Conservation (phyloP, 1,140 invertebrate species). For the Neodiprion pinetum region DNA sequence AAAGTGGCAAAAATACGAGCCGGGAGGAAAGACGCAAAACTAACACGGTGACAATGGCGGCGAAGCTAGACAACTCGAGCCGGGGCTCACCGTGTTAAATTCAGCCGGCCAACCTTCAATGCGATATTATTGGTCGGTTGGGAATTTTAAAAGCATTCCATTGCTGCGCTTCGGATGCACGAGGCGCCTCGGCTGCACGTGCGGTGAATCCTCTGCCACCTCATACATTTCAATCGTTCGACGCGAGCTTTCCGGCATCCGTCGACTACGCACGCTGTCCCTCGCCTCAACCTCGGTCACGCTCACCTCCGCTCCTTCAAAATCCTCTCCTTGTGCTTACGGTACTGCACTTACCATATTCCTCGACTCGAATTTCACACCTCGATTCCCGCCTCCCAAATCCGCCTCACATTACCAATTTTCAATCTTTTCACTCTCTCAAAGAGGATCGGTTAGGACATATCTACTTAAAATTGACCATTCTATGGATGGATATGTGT, state of each 20-base stretch:
- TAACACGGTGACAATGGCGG: neutral
- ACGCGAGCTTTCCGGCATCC: neutral
- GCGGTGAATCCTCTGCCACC: conserved; percentile 24
- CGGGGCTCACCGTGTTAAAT: neutral
- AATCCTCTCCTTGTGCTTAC: too few species aligned
- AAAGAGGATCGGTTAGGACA: too few species aligned
- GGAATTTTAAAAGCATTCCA: conserved; percentile 25
- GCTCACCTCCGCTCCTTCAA: too few species aligned
- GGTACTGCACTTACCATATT: too few species aligned
- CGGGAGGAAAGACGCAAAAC: neutral
- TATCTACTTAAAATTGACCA: too few species aligned
- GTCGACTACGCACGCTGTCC: neutral
- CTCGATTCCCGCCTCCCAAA: neutral
- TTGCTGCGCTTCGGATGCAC: conserved; percentile 14
- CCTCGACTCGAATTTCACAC: neutral
- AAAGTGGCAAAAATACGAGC: neutral
- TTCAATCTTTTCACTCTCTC: too few species aligned
- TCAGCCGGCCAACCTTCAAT: neutral
- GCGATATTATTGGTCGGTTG: conserved; percentile 6
- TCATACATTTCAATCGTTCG: conserved; percentile 26
- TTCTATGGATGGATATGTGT: too few species aligned
- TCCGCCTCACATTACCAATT: too few species aligned
- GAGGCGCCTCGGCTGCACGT: conserved; percentile 21
- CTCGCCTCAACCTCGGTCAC: too few species aligned
- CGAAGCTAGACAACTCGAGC: neutral